Percentiles rank a stretch among this genome's conserved stretches.
Evolutionary conservation across 2,888 invertebrate species (phyloP).

Genomic region (Polymixis lichenea): DNA sequence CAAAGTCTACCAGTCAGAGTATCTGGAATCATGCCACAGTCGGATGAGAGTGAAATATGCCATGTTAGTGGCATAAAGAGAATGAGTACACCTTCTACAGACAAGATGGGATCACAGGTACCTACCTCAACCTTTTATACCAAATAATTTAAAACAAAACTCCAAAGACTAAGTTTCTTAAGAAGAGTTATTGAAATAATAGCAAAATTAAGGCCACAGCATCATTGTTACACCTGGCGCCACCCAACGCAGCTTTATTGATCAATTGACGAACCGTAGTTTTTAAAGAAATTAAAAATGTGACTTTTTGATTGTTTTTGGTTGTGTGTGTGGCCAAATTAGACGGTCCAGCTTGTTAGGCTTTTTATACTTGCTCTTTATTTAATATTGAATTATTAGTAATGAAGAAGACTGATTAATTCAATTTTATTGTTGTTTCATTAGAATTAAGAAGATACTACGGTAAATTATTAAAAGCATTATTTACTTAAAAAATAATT

Average conservation of each 20-base stretch:
- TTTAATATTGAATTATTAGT: too few species aligned
- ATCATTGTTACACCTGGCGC: not conserved
- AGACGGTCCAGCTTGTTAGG: too few species aligned
- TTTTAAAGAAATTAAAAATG: too few species aligned
- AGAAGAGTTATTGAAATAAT: not conserved
- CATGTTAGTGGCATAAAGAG: constrained; percentile 44
- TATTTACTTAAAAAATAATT: too few species aligned
- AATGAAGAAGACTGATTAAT: too few species aligned
- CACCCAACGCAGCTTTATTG: too few species aligned
- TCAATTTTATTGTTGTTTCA: too few species aligned
- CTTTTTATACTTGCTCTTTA: too few species aligned
- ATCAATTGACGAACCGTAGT: not conserved
- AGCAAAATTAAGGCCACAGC: not conserved
- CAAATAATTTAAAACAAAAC: constrained; percentile 7
- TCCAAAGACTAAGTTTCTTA: not conserved
- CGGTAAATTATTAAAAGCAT: too few species aligned
- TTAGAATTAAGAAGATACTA: too few species aligned
- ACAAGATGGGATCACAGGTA: constrained; percentile 48
- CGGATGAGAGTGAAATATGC: constrained; percentile 53
- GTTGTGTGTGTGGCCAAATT: too few species aligned
- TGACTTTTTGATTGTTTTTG: too few species aligned
- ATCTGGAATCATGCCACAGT: constrained; percentile 48
- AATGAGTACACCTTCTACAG: constrained; percentile 21
- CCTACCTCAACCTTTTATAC: constrained; percentile 10
- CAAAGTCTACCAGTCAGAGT: constrained; percentile 48